Conservation (phyloP, 2,888 invertebrate species). For the Nephrotoma guestfalica region DNA sequence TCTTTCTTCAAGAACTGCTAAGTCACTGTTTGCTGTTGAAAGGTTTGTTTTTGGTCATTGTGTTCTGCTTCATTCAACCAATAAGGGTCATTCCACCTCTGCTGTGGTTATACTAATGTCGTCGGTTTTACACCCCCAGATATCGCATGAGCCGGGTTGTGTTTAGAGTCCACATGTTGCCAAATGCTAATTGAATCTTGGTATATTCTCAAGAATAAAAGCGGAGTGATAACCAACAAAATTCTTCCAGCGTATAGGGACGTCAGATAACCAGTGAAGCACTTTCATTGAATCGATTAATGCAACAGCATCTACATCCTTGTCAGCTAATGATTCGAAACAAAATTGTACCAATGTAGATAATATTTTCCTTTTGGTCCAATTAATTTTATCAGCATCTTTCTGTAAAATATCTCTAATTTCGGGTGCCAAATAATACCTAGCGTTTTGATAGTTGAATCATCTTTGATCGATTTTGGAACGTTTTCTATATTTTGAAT, state of each 20-base stretch:
- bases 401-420: no score
- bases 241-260: not conserved
- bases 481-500: no score
- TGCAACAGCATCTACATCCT: conserved; percentile 8
- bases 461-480: no score
- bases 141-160: not conserved
- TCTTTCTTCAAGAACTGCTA: no score
- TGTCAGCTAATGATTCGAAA: conserved; percentile 3
- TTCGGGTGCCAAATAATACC: no score
- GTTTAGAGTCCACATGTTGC: not conserved
- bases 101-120: not conserved
- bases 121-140: not conserved
- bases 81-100: not conserved
- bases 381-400: no score
- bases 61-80: no score
- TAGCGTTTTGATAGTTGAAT: no score
- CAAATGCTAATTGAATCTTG: not conserved
- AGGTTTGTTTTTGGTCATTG: no score
- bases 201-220: not conserved
- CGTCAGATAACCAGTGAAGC: conserved; percentile 11
- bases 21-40: no score
- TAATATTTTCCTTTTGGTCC: no score
- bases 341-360: not conserved
- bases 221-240: not conserved
- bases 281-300: conserved; percentile 8